phyloP scores from a whole-genome alignment of 2,797 vertebrate species.

The Rhincodon typus region DNA sequence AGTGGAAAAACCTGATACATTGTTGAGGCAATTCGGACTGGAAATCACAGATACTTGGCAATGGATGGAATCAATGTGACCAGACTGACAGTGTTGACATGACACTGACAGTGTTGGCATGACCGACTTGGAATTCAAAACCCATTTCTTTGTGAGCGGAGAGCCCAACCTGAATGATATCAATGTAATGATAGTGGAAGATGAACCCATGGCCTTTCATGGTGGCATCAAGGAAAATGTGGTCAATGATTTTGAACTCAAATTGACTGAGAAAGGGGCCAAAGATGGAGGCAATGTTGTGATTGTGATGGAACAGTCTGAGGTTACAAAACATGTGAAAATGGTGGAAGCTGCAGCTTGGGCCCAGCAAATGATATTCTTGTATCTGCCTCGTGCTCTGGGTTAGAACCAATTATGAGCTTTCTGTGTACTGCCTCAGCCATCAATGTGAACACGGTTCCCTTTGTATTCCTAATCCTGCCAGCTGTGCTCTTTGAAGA shows the following conservation, averaged over 20 bases:
- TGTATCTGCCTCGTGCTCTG: constrained; percentile 64
- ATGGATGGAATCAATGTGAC: constrained; percentile 59
- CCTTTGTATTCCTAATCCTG: constrained; percentile 54
- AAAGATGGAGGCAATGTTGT: constrained; percentile 63
- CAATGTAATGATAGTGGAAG: constrained; percentile 57
- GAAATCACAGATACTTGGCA: constrained; percentile 64
- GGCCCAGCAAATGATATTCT: constrained; percentile 50
- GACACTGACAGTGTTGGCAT: constrained; percentile 49
- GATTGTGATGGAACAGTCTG: constrained; percentile 77
- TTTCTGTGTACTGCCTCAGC: constrained; percentile 58
- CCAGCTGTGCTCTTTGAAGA: constrained; percentile 65
- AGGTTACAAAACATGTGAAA: constrained; percentile 69
- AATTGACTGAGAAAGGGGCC: constrained; percentile 63
- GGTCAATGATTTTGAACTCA: constrained; percentile 65
- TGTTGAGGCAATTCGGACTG: constrained; percentile 62
- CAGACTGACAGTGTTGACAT: constrained; percentile 43
- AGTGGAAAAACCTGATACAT: constrained; percentile 62
- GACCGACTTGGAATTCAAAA: constrained; percentile 60
- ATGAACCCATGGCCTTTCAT: constrained; percentile 62
- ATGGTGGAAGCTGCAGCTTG: constrained; percentile 59
- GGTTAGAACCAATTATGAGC: constrained; percentile 64
- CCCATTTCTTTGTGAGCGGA: constrained; percentile 71
- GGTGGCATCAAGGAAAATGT: constrained; percentile 67
- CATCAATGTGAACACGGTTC: constrained; percentile 60
- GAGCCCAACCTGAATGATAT: constrained; percentile 62